These are phyloP conservation scores for Megamerina dolium DNA, from an alignment of 2,888 invertebrate species.

Conservation along the genomic window DNA sequence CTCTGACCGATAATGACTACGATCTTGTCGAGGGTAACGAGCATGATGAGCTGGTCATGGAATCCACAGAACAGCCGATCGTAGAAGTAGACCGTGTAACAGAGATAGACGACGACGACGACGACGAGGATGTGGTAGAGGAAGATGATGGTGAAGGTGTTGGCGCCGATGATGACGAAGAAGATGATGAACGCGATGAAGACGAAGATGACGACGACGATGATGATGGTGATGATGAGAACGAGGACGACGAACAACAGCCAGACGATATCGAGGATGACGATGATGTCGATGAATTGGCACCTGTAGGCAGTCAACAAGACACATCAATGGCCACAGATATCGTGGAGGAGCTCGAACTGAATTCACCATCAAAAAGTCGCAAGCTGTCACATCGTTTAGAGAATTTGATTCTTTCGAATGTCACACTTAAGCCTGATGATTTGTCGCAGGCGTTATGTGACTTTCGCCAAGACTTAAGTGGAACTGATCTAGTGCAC, in stretches of 20 bases:
- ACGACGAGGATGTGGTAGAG: slow-evolving; percentile 47
- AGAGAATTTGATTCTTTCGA: slow-evolving; percentile 42
- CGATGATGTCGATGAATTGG: slow-evolving; percentile 12
- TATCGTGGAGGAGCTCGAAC: slow-evolving; percentile 20
- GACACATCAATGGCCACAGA: slow-evolving; percentile 1
- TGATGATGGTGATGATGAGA: slow-evolving; percentile 34
- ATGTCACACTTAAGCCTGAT: slow-evolving; percentile 37
- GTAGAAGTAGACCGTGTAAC: slow-evolving; percentile 22
- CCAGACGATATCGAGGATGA: slow-evolving; percentile 1
- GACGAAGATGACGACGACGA: slow-evolving; percentile 28
- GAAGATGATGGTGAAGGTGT: slow-evolving; percentile 36
- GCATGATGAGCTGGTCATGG: neutral
- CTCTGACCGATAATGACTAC: slow-evolving; percentile 20
- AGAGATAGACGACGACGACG: slow-evolving; percentile 22
- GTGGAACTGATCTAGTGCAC: slow-evolving; percentile 43
- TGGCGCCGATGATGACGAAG: slow-evolving; percentile 39
- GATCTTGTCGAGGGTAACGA: slow-evolving; percentile 10
- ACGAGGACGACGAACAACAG: slow-evolving; percentile 1
- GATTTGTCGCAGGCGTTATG: slow-evolving; percentile 44
- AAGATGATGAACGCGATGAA: slow-evolving; percentile 29
- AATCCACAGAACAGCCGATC: slow-evolving; percentile 1
- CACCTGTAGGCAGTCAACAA: neutral
- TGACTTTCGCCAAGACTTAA: slow-evolving; percentile 45
- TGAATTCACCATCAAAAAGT: slow-evolving; percentile 32
- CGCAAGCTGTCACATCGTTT: slow-evolving; percentile 39